These are phyloP conservation scores for Yponomeuta evonymella DNA, from an alignment of 2,888 invertebrate genomes.

Conservation along the genomic window DNA sequence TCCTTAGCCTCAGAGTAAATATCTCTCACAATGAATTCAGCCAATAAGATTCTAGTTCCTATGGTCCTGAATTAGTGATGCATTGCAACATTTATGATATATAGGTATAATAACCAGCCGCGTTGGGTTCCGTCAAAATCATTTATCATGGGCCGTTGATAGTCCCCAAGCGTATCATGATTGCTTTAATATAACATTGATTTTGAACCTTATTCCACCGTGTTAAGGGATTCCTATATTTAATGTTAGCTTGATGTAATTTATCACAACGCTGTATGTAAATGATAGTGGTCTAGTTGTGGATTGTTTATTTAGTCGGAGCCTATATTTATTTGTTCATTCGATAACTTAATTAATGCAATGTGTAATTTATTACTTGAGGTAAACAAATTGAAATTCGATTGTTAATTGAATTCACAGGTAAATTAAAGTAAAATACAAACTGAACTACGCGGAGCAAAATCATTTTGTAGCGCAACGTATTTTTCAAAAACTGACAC, in stretches of 20 bases:
- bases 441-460: too few species aligned
- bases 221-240: background rate
- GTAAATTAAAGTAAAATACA: too few species aligned
- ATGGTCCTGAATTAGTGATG: slow-evolving; percentile 18
- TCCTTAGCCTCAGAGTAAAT: background rate
- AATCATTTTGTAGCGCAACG: too few species aligned
- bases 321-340: background rate
- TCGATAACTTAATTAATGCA: background rate
- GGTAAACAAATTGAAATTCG: background rate
- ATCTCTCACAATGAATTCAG: background rate
- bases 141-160: slow-evolving; percentile 23
- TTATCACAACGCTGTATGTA: background rate
- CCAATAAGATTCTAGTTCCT: background rate
- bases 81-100: slow-evolving; percentile 4
- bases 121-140: slow-evolving; percentile 17
- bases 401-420: too few species aligned
- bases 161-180: slow-evolving; percentile 12
- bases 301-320: background rate
- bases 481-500: too few species aligned
- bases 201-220: background rate
- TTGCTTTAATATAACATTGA: background rate
- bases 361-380: background rate
- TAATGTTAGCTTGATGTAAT: background rate
- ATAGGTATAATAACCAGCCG: slow-evolving; percentile 15
- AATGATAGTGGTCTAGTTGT: slow-evolving; percentile 1